Conservation (phyloP, 2,113 vertebrate genomes). For the Vicugna pacos region DNA sequence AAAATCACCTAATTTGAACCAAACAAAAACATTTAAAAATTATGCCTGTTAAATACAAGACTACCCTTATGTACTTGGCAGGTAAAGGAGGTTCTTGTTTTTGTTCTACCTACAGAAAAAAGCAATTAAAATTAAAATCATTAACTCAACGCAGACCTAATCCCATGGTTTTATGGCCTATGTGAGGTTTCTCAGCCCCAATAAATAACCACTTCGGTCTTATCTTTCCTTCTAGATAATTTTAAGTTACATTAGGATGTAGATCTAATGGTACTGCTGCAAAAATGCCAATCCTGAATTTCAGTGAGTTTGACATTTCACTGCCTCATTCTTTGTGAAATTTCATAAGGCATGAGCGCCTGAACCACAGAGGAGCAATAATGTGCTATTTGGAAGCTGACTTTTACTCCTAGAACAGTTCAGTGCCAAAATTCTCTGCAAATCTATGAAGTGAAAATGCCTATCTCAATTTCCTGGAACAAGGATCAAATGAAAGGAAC, state of each 20-base stretch:
- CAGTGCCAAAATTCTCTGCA: conserved; percentile 26
- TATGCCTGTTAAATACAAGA: neutral
- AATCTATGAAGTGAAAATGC: conserved; percentile 22
- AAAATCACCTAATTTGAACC: neutral
- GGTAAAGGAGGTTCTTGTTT: neutral
- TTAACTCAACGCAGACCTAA: conserved; percentile 8
- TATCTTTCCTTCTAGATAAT: conserved; percentile 24
- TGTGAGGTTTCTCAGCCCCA: neutral
- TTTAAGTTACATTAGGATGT: conserved; percentile 35
- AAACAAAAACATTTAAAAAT: neutral
- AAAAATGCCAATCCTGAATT: conserved; percentile 11
- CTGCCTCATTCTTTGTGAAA: neutral
- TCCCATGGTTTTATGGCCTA: neutral
- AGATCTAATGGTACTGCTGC: neutral
- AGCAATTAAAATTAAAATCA: conserved; percentile 34
- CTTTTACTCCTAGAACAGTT: neutral
- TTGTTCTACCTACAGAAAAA: conserved; percentile 6
- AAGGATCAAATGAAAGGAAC: neutral
- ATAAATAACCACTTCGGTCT: conserved; percentile 2
- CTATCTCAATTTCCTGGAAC: neutral
- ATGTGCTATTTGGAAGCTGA: neutral
- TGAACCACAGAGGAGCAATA: neutral
- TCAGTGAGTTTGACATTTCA: neutral
- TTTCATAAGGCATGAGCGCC: neutral
- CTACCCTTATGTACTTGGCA: neutral